Conservation (phyloP, 2,888 invertebrate genomes). For the Megalurothrips usitatus region DNA sequence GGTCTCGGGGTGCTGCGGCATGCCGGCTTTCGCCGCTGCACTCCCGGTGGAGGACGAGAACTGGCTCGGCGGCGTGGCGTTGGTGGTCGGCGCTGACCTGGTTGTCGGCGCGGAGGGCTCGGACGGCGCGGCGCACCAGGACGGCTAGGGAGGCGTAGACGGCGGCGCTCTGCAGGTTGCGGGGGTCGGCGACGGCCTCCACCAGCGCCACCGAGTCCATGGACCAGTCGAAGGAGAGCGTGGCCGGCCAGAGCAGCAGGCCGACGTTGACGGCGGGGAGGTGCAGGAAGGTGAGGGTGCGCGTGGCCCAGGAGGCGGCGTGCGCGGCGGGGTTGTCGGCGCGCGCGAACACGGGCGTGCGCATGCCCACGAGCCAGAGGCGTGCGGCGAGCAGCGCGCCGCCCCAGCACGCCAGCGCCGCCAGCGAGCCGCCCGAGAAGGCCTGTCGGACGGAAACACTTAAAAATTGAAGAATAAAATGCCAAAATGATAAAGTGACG, state of each 20-base stretch:
- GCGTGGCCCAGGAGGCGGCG: conserved; percentile 70
- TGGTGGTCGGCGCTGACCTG: neutral
- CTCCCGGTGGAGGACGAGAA: no score
- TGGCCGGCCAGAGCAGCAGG: conserved; percentile 78
- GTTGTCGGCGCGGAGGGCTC: neutral
- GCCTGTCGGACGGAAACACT: conserved; percentile 30
- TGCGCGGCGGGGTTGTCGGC: conserved; percentile 96
- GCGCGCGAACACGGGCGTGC: conserved; percentile 76
- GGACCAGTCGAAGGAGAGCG: conserved; percentile 96
- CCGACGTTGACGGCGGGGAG: conserved; percentile 87
- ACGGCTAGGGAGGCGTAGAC: conserved; percentile 58
- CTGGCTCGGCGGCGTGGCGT: no score
- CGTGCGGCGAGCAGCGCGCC: conserved; percentile 66
- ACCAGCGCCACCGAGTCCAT: conserved; percentile 94
- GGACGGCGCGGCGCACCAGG: neutral
- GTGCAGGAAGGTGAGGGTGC: conserved; percentile 85
- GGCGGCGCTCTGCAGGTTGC: conserved; percentile 69
- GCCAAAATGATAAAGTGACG: no score
- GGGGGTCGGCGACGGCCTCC: conserved; percentile 67
- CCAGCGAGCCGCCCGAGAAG: conserved; percentile 35
- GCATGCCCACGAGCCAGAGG: conserved; percentile 68
- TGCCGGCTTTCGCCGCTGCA: no score
- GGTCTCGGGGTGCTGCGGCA: no score
- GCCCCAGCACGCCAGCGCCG: conserved; percentile 43
- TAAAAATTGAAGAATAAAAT: no score